Conservation (phyloP, 2,797 vertebrate genomes). For the Smutsia gigantea region DNA sequence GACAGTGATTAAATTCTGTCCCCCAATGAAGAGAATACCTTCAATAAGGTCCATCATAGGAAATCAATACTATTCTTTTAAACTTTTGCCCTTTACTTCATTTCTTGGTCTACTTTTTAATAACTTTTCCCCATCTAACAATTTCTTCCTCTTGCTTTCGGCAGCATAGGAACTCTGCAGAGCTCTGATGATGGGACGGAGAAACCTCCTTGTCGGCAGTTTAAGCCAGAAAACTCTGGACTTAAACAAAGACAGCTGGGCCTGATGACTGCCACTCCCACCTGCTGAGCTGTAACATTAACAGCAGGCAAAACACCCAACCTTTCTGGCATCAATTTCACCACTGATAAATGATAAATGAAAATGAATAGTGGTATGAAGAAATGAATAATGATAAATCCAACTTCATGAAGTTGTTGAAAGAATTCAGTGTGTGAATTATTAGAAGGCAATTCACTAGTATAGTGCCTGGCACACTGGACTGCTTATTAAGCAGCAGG, state of each 20-base stretch:
- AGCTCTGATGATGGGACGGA: not conserved
- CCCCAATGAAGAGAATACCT: not conserved
- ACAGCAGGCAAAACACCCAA: not conserved
- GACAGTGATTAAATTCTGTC: not conserved
- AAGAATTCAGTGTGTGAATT: not conserved
- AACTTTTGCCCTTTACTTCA: not conserved
- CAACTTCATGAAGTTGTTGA: not conserved
- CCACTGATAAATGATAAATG: not conserved
- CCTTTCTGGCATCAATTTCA: not conserved
- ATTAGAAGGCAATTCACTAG: not conserved
- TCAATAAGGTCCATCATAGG: not conserved
- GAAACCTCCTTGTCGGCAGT: not conserved
- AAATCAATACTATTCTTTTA: constrained; percentile 22
- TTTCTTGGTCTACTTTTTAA: not conserved
- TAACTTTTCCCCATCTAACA: not conserved
- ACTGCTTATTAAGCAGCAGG: not conserved
- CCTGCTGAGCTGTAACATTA: not conserved
- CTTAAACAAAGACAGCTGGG: not conserved
- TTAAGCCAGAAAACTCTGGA: not conserved
- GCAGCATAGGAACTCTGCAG: not conserved
- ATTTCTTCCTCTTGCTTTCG: not conserved
- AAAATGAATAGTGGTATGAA: too few species aligned
- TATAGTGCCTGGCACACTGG: not conserved
- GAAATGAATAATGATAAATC: not conserved
- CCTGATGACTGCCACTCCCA: not conserved